Base-by-base conservation (phyloP, 2,888 invertebrate species). In the Tribolium freemani region DNA sequence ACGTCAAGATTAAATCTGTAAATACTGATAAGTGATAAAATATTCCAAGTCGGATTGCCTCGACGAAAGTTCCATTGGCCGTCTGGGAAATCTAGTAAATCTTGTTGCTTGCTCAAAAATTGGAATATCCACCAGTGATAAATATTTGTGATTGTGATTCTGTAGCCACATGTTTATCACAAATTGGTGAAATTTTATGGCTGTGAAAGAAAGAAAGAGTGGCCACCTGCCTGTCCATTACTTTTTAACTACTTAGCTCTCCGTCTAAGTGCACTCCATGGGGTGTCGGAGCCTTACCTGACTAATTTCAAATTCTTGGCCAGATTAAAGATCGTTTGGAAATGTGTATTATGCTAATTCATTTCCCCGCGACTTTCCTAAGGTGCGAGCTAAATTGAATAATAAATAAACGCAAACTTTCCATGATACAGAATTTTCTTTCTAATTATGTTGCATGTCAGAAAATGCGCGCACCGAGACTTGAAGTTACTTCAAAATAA, bases 11-110 rank as follows among this genome's bases (percentile, higher is more conserved):
- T 48, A 48, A 48, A 48, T 48, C 38, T n/a, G 60, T 61, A 10
- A 61, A 61, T 50, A 51, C 30, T 48, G 60, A 61, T 53, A 53
- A 64, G 8, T 64, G 64, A 64, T 64, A 64, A 64, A 64, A 60
- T 60, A 9, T 30, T 10, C 54, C 5, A 30, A n/a, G 8, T 6
- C 3, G 46, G 63, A 63, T 63, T 63, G n/a, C 63, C 9, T 31
- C 6, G 63, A 50, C 63, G 63, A 63, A 26, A 63, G 16, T 63
- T 50, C 13, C 11, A 13, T 13, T 63, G 61, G 61, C 30, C 61
- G 61, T 61, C 61, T 46, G 21, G 31, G 61, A 63, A 31, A 51
- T 57, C 57, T 54, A 21, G 38, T 26, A 26, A 26, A 38, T 38
- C 38, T 38, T n/a, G 38, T 6, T 38, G 5, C n/a, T 38, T 44